These are phyloP conservation scores for Coendou prehensilis DNA, from an alignment of 2,797 vertebrate species.

Conservation along the genomic window DNA sequence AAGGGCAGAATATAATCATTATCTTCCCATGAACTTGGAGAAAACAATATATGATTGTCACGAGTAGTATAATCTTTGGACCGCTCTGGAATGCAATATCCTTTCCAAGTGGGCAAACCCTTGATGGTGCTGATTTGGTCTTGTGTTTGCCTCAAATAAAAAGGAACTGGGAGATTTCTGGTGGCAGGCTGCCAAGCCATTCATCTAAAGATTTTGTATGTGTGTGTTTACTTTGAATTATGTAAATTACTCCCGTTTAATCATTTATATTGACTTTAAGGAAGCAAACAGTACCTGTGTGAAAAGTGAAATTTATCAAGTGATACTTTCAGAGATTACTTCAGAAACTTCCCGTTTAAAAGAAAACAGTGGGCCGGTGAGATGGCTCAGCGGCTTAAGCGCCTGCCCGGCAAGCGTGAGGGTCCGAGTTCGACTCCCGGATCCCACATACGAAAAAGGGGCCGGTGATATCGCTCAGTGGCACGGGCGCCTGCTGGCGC, in stretches of 20 bases:
- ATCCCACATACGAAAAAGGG: too few relatives aligned
- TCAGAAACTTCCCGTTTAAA: conserved; percentile 52
- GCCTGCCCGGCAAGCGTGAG: too few relatives aligned
- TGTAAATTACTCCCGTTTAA: conserved; percentile 56
- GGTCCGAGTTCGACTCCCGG: too few relatives aligned
- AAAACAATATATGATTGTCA: conserved; percentile 60
- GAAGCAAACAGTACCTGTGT: conserved; percentile 64
- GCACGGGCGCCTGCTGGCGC: too few relatives aligned
- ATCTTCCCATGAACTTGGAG: conserved; percentile 39
- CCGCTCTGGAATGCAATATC: conserved; percentile 39
- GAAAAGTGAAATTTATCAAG: conserved; percentile 72
- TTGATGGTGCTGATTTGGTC: conserved; percentile 66
- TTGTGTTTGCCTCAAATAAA: conserved; percentile 66
- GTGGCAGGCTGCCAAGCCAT: conserved; percentile 64
- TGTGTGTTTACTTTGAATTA: conserved; percentile 71
- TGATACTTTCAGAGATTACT: conserved; percentile 1
- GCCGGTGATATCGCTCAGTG: too few relatives aligned
- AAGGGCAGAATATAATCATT: conserved; percentile 51
- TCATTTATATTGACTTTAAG: conserved; percentile 74
- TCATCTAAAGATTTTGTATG: conserved; percentile 61
- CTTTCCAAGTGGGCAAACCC: conserved; percentile 72
- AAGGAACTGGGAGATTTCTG: conserved; percentile 70
- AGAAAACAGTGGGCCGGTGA: conserved; percentile 73
- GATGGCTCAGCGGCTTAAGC: too few relatives aligned
- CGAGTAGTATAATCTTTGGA: conserved; percentile 57